Base-by-base conservation (phyloP, 2,113 vertebrate genomes). In the Columba livia region DNA sequence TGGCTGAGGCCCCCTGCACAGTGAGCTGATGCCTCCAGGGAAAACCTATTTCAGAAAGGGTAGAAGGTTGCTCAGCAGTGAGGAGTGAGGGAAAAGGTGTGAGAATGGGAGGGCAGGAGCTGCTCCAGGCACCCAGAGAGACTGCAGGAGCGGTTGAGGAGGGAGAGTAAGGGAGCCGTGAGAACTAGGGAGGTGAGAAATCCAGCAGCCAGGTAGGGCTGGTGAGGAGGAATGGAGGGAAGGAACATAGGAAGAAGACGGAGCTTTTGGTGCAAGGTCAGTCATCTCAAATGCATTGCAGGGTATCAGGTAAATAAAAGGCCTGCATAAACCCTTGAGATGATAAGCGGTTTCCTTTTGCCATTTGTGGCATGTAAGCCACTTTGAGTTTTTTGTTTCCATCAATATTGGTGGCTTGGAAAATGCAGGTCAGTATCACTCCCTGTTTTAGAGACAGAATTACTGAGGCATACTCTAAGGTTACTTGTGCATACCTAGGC, bases 21-120 rank as follows among this genome's bases (percentile, higher is more conserved):
- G 15, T 13, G 6, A 3, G 12, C 25, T 29, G 24, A 4, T 0
- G 0, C 38, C 53, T 40, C 2, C 8, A 4, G 34, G 53, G 16
- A 62, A 42, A 15, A 67, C 2, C 0, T 32, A 4, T 61, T 61
- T 48, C 31, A 17, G 26, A 56, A 50, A 16, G 3, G 5, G 28
- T 53, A 25, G 58, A 64, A 65, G 5, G 12, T 24, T 38, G 34
- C 60, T 29, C 15, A 9, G 18, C 20, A 32, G 11, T 15, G 56
- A 79, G 40, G 8, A 26, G 16, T 4, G 18, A 54, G 38, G 10
- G 29, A 13, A 12, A 56, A 64, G 6, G 8, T 9, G 17, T 29
- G 47, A 24, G 42, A 78, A 6, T 18, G 13, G 78, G 71, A 40
- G 34, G 15, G 47, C 38, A 77, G 53, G 57, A 16, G 29, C 25